These are phyloP conservation scores for Vespertilio murinus DNA, from an alignment of 2,797 vertebrate genomes.

Conservation along the genomic window DNA sequence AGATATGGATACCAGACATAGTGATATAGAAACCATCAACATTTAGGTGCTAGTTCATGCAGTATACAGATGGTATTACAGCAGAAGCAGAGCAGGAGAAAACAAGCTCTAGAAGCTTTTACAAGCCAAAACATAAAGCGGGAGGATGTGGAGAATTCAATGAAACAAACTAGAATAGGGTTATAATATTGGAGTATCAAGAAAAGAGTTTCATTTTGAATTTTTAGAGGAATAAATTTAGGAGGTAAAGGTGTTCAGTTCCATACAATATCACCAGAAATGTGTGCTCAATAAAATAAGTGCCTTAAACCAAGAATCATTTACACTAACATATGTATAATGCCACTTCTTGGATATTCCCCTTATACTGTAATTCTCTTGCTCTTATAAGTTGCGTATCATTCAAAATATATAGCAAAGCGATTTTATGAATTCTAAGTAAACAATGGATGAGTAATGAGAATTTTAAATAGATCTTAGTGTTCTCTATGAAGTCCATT, in stretches of 20 bases:
- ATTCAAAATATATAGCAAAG: neutral
- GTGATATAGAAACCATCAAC: neutral
- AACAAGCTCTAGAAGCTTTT: neutral
- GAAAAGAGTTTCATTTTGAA: neutral
- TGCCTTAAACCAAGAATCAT: neutral
- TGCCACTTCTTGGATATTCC: neutral
- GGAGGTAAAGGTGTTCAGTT: neutral
- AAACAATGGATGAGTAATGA: neutral
- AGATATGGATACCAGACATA: neutral
- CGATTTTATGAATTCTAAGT: neutral
- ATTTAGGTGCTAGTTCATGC: neutral
- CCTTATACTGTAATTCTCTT: neutral
- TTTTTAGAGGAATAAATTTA: neutral
- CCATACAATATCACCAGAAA: neutral
- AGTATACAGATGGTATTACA: neutral
- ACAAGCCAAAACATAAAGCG: neutral
- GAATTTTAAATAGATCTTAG: neutral
- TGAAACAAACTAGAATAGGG: neutral
- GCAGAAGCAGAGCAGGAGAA: neutral
- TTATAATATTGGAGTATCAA: neutral
- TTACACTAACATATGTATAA: neutral
- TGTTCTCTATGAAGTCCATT: neutral
- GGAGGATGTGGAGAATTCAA: neutral
- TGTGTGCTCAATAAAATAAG: neutral
- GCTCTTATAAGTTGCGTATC: neutral